Evolutionary conservation across 2,113 vertebrate genomes (phyloP).

Genomic region (Heterocephalus glaber): DNA sequence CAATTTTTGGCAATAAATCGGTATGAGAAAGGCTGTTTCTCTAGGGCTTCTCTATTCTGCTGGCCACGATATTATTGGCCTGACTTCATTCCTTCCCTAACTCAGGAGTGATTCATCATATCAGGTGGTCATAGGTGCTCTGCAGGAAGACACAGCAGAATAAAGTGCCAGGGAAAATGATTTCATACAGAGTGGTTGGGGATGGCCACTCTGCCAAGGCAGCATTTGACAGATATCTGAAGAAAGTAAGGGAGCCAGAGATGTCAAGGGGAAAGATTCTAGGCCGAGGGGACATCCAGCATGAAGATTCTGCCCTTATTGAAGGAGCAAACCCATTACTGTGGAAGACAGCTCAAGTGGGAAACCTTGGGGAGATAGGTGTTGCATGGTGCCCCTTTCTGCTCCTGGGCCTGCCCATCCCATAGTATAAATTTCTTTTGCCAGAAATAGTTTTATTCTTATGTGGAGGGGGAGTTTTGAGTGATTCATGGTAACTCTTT

Average conservation of each 20-base stretch:
- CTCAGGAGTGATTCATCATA: not conserved
- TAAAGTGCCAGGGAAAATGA: too few species aligned
- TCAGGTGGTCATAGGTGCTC: not conserved
- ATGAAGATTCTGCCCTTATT: not conserved
- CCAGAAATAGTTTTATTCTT: not conserved
- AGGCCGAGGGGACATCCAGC: not conserved
- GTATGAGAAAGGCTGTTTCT: not conserved
- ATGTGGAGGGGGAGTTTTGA: not conserved
- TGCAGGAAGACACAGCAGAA: not conserved
- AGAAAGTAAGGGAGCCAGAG: not conserved
- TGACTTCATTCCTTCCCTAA: not conserved
- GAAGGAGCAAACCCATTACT: not conserved
- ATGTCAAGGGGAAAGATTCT: too few species aligned
- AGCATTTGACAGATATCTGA: not conserved
- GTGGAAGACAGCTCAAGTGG: not conserved
- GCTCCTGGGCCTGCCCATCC: not conserved
- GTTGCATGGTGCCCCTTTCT: not conserved
- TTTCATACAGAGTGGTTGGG: not conserved
- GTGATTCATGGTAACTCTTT: not conserved
- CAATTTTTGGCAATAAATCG: not conserved
- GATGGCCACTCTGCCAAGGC: not conserved
- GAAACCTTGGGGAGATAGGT: not conserved
- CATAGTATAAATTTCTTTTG: not conserved
- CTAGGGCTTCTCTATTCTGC: not conserved
- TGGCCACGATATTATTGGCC: not conserved